Conservation (phyloP, 2,888 invertebrate genomes). For the Orchesellides sinensis region DNA sequence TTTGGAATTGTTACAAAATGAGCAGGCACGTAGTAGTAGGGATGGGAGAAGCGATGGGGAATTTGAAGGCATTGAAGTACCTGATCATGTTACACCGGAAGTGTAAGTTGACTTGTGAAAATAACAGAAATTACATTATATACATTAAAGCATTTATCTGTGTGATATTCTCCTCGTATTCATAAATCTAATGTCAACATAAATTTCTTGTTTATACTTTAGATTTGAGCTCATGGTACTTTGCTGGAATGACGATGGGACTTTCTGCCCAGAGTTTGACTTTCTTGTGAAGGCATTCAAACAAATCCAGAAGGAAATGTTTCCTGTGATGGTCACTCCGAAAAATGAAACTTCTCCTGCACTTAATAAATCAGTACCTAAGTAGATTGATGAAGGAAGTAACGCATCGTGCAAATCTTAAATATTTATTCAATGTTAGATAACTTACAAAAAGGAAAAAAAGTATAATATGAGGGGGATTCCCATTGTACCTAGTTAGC, state of each 20-base stretch:
- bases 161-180: neutral
- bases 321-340: too few relatives aligned
- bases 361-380: neutral
- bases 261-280: conserved; percentile 46
- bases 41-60: neutral
- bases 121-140: neutral
- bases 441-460: too few relatives aligned
- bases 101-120: too few relatives aligned
- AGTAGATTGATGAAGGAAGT: neutral
- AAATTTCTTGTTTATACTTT: neutral
- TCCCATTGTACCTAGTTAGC: neutral
- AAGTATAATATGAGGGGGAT: neutral
- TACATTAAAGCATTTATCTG: neutral
- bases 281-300: conserved; percentile 31
- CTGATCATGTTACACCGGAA: conserved; percentile 25
- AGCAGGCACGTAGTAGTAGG: neutral
- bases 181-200: neutral
- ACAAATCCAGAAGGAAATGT: conserved; percentile 24
- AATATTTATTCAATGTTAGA: neutral
- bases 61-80: conserved; percentile 35
- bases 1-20: conserved; percentile 17
- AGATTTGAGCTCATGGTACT: conserved; percentile 40
- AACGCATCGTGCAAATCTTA: neutral
- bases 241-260: conserved; percentile 50
- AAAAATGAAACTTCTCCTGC: too few relatives aligned